A percentile compares a stretch with the other conserved stretches of the same genome.
These are phyloP conservation scores for Sitobion miscanthi DNA, from an alignment of 1,140 invertebrate species.

Conservation along the genomic window DNA sequence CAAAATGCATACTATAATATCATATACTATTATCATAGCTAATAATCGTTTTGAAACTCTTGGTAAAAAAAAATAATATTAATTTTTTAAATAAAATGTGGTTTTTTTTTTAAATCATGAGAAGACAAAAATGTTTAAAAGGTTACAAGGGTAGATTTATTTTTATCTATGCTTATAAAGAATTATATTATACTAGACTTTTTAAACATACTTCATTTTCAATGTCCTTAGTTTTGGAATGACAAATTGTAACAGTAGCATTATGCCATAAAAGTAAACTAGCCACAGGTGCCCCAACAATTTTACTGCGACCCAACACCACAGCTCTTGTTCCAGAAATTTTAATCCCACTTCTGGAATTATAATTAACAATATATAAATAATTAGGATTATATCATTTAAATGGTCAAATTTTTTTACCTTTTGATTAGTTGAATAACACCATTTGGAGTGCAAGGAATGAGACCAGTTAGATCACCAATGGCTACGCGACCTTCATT, in stretches of 20 bases:
- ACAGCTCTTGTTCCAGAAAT: constrained; percentile 89
- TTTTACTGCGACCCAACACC: constrained; percentile 95
- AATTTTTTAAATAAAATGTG: too few relatives aligned
- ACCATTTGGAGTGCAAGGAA: constrained; percentile 93
- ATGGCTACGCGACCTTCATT: constrained; percentile 89
- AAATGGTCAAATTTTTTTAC: constrained; percentile 60
- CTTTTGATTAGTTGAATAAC: constrained; percentile 90
- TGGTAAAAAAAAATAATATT: neutral
- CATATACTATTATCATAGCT: neutral
- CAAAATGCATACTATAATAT: neutral
- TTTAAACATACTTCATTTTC: constrained; percentile 72
- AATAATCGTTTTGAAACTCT: neutral
- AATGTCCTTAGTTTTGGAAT: constrained; percentile 90
- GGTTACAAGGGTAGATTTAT: neutral
- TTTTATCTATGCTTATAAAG: neutral
- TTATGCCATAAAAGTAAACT: constrained; percentile 96
- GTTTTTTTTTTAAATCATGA: too few relatives aligned
- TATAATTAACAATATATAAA: neutral
- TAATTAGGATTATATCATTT: neutral
- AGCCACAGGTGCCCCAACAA: constrained; percentile 93
- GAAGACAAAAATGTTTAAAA: neutral
- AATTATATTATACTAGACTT: neutral
- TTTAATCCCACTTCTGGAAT: constrained; percentile 71
- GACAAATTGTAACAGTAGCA: constrained; percentile 96
- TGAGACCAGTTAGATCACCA: constrained; percentile 84